Evolutionary conservation across 2,888 invertebrate genomes (phyloP), one percentile per base, ranked within the genome.

Genomic region (Ischnus inquisitorius): DNA sequence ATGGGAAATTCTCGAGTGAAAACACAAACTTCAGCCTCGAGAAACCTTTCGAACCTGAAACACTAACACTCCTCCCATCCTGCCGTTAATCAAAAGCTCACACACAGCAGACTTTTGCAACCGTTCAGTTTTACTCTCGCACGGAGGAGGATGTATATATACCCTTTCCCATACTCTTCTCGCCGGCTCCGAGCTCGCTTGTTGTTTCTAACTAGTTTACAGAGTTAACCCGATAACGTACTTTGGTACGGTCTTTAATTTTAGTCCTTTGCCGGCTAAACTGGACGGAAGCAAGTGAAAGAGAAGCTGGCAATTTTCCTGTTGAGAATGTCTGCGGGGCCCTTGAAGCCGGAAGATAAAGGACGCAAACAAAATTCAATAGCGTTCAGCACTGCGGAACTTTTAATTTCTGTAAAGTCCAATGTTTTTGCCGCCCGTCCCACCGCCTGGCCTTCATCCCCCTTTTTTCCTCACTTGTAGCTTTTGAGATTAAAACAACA

Each of bases 131-230:
- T 77, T 54, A 67, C 77, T 57, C 43, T 25, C 68, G 14, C 19
- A 16, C 43, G 51, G 25, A 68, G 16, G 57, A 28, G 57, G 19
- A 8, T 51, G n/a, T n/a, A 34, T 8, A 34, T 48, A 14, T n/a
- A 51, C 16, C 51, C 51, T 19, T 1, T 6, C 19, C 54, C 8
- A 34, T 34, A 34, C 5, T 19, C 54, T 22, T 1, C 28, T 19
- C 8, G 34, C 25, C 39, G 25, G 14, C 28, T 19, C 28, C 57
- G 25, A 34, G 16, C 57, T 19, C 28, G 25, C 22, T 43, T 46
- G 77, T 77, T 77, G 77, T 77, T 77, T 19, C 57, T 46, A 77
- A 77, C 77, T 68, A 77, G 67, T 77, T 77, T 77, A 43, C 43
- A 57, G 60, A 77, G 68, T 43, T 77, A 68, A 68, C 43, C 57